Conservation (phyloP, 2,113 vertebrate genomes). For the Grammomys surdaster region DNA sequence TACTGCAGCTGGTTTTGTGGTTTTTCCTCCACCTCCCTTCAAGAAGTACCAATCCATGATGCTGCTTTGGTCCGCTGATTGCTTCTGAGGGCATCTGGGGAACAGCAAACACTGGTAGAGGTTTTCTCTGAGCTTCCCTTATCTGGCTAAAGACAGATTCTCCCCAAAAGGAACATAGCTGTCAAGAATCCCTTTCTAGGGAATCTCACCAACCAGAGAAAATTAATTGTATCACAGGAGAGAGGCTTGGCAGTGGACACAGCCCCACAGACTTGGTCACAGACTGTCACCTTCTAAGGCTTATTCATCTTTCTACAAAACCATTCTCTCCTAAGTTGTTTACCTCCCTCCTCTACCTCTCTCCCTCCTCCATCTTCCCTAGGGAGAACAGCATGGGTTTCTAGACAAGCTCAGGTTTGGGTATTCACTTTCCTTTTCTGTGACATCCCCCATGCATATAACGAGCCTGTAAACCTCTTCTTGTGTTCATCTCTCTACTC, state of each 20-base stretch:
- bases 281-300: background rate
- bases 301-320: background rate
- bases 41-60: background rate
- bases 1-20: background rate
- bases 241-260: background rate
- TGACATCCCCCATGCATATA: background rate
- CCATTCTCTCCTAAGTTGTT: background rate
- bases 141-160: background rate
- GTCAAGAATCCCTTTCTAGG: constrained; percentile 7
- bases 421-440: background rate
- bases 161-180: background rate
- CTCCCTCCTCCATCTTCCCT: background rate
- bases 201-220: constrained; percentile 34
- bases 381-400: background rate
- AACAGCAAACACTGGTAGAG: background rate
- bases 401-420: background rate
- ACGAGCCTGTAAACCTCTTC: background rate
- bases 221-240: constrained; percentile 20
- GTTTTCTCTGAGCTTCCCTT: background rate
- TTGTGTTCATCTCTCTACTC: background rate
- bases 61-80: background rate
- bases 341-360: background rate
- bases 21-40: background rate
- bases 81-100: background rate
- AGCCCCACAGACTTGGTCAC: background rate